Base-by-base conservation (phyloP, 2,797 vertebrate genomes). In the Siniperca undulata region DNA sequence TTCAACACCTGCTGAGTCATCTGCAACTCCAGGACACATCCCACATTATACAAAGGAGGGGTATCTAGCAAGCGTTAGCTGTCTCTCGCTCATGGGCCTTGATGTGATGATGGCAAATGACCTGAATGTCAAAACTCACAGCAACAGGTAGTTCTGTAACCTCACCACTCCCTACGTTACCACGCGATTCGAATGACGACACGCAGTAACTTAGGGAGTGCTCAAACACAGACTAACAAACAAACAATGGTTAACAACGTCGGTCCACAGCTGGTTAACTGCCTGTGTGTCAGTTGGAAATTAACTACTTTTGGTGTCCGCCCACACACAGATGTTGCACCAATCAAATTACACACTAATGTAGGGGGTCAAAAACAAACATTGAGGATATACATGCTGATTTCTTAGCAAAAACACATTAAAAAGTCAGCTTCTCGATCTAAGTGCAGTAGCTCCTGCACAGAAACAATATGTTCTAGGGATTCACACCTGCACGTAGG, bases 401-500 rank as follows among this genome's bases (percentile, higher is more conserved):
- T 22, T 30, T 50, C 20, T 8, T 12, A 7, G 17, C 20, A 53
- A 52, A 42, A 19, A 69, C 36, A 36, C 36, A 36, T 36, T 36
- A 42, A 13, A 44, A 7, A 38, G 52, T 38, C 16, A 48, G 2
- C 17, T 9, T 48, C 30, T 55, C 2, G 0, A 56, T 50, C 1
- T 44, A 58, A 60, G 27, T 12, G 24, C 14, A 65, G 24, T 5
- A 46, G 30, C 24, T 30, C 34, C 55, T 44, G n/a, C 34, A 30
- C 3, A 27, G 44, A 52, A 67, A 67, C 48, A 38, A 14, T 19
- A 17, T n/a, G 36, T n/a, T n/a, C 1, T 22, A 27, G 27, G 36
- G 9, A 56, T 55, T 46, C 20, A 7, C 95, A 99, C 98, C 98
- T 97, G 98, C 97, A 95, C 98, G 94, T 82, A 99, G 95, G 93